Conservation (phyloP, 2,113 vertebrate species). For the Peromyscus californicus region DNA sequence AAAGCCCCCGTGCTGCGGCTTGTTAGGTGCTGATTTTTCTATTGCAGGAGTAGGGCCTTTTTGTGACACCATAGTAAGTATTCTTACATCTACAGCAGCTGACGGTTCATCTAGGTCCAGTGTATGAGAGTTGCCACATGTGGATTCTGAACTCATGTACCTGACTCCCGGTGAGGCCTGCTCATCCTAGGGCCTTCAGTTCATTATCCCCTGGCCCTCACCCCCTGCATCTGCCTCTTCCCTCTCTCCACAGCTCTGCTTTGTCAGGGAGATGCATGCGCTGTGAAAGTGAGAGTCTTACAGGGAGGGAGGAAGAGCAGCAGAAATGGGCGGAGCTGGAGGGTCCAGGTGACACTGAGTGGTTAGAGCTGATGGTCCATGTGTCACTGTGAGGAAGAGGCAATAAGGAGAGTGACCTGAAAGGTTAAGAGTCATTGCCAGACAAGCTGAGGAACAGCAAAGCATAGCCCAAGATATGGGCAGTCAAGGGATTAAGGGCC, state of each 20-base stretch:
- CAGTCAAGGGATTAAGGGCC: too few relatives aligned
- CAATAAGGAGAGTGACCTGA: too few relatives aligned
- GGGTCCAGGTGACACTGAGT: background rate
- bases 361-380: background rate
- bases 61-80: background rate
- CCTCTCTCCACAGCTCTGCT: background rate
- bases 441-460: background rate
- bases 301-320: background rate
- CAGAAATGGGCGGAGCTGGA: too few relatives aligned
- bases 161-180: background rate
- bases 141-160: too few relatives aligned
- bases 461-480: background rate
- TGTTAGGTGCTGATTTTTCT: background rate
- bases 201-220: too few relatives aligned
- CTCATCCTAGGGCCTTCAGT: too few relatives aligned
- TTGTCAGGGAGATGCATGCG: background rate
- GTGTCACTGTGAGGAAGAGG: too few relatives aligned
- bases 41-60: accelerated
- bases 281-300: background rate
- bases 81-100: background rate
- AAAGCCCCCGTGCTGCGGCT: accelerated
- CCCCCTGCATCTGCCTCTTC: background rate
- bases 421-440: background rate
- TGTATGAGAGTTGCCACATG: background rate
- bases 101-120: too few relatives aligned